A percentile compares a stretch with the other conserved stretches of the same genome.
These are phyloP conservation scores for Indicator maculatus DNA, from an alignment of 2,113 vertebrate genomes.

Conservation along the genomic window DNA sequence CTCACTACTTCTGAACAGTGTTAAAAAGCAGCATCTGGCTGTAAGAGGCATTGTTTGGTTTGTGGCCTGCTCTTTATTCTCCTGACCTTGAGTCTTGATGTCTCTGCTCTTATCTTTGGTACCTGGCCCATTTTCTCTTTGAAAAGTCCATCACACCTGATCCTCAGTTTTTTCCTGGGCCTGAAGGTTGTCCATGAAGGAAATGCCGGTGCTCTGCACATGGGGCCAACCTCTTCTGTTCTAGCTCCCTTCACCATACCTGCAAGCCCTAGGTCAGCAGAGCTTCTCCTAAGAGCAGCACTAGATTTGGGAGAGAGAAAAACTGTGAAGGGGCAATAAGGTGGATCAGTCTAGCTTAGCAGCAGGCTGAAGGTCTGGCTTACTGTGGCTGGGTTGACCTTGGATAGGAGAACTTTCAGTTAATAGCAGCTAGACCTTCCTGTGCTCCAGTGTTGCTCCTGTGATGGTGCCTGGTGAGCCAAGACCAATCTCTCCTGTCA, in stretches of 20 bases:
- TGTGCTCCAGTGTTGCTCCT: not conserved
- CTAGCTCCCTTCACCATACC: not conserved
- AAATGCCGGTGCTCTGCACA: rapidly evolving
- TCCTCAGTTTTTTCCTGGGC: not conserved
- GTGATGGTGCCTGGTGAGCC: not conserved
- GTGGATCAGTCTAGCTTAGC: not conserved
- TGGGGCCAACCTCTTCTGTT: not conserved
- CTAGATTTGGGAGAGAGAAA: not conserved
- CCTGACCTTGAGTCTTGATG: not conserved
- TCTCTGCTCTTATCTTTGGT: not conserved
- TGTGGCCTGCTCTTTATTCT: not conserved
- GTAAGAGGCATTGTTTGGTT: not conserved
- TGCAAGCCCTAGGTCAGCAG: not conserved
- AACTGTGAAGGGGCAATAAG: not conserved
- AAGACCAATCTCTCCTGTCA: constrained; percentile 27
- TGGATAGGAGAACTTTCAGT: not conserved
- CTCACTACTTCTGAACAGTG: not conserved
- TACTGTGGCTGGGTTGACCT: not conserved
- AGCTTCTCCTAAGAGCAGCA: not conserved
- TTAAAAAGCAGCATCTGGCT: not conserved
- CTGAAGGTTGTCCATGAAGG: not conserved
- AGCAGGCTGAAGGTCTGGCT: not conserved
- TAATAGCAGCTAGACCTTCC: not conserved
- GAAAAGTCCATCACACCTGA: not conserved
- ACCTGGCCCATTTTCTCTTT: not conserved